Evolutionary conservation across 1,140 invertebrate genomes (phyloP), one percentile per base, ranked within the genome.

Genomic region (Diabrotica virgifera): DNA sequence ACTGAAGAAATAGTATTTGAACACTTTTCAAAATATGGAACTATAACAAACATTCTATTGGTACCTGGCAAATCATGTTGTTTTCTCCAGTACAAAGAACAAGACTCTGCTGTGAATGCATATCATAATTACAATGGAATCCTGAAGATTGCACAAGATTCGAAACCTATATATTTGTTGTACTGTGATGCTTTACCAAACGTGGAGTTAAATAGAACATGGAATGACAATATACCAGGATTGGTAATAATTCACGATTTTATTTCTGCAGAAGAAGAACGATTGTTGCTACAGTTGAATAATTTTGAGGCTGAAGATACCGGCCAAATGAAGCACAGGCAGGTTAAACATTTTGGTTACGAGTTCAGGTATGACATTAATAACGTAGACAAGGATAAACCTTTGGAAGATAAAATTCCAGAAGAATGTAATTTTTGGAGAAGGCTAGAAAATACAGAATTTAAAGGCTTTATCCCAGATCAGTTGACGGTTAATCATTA

Each of bases 401-500:
- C 90, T 2, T 80, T 95, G 40, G 52, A 77, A 13, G 80, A 87
- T 52, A 78, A 82, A 12, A 90, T 98, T 74, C 95, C 95, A 0
- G 36, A 76, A 6, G 80, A 86, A 60, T 93, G 90, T 80, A 73
- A 85, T 71, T 82, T 88, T 68, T 85, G 90, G 78, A 55, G 80
- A 4, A 81, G 85, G 67, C 81, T 95, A 40, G 70, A 84, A 66
- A 74, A 85, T 36, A 72, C 77, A 73, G 66, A 80, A 61, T 59
- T 80, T 71, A 66, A 69, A 51, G 68, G 79, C 63, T 80, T 79
- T 52, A 62, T 78, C 65, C 95, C 95, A 36, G 90, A 98, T 84
- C 96, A 98, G 76, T 75, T 98, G 55, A 99, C 96, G 9, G 86
- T 98, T 0, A 99, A 98, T 82, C 85, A 87, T 70, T 99, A 99